Evolutionary conservation across 2,888 invertebrate species (phyloP), one percentile per base, ranked within the genome.

Genomic region (Pseudococcus viburni): DNA sequence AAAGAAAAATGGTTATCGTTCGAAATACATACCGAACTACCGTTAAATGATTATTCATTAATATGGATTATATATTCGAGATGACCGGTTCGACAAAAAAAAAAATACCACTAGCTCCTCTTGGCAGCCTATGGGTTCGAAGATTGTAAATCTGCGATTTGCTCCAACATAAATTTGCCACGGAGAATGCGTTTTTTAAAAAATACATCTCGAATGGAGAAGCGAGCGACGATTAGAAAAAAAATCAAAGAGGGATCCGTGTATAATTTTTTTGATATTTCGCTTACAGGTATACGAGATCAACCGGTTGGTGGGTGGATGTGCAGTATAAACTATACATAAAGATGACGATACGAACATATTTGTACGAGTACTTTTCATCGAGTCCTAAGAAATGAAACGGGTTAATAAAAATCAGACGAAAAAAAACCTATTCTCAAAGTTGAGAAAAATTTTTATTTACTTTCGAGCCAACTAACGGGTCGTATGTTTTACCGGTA

Each of bases 41-140:
- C 68, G 68, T 73, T 73, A 73, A 73, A 73, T 73, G 33, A 73
- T 73, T 73, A 26, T 73, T 73, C 68, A 73, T 73, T 73, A 73
- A 73, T 73, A 73, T 33, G 68, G 68, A 73, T 73, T 73, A 73
- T 73, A 73, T 12, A 59, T 33, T 22, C 68, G 68, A 22, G 33
- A 73, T 73, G 33, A 73, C 68, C 68, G 68, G 68, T 73, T 73
- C 12, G 8, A 59, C 19, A 19, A 19, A 73, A 73, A 73, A 59
- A 4, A 59, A 59, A 59, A 19, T 6, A 59, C n/a, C 4, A 19
- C 1, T 7, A 11, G 19, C 59, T 59, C n/a, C 59, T 59, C 59
- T 73, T 12, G 22, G 12, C 68, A 73, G 68, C 68, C 68, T 73
- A 73, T 73, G 68, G 68, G 68, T 73, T 73, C 33, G 26, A 33